phyloP scores from a whole-genome alignment of 1,140 invertebrate genomes.

The Philopotamus ludificatus region DNA sequence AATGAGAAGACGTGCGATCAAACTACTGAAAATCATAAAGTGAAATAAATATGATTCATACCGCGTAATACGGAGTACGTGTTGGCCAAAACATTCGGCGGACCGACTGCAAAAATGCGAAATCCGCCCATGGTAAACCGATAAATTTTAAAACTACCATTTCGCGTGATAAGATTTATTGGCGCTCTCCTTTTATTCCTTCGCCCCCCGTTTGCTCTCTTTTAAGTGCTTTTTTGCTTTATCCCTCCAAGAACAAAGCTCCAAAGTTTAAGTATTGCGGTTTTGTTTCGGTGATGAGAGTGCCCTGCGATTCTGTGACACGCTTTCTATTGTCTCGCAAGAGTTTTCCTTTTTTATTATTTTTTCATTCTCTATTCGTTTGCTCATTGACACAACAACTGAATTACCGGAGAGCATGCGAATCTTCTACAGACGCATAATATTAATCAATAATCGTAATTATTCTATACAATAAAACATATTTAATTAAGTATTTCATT shows the following conservation, averaged over 20 bases:
- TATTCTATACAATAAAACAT: no score
- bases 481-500: no score
- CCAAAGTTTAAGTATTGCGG: constrained; percentile 10
- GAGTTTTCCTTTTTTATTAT: constrained; percentile 2
- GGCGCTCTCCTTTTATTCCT: constrained; percentile 12
- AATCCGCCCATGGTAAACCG: constrained; percentile 6
- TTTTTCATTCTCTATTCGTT: no score
- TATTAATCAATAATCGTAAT: no score
- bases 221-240: constrained; percentile 23
- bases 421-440: no score
- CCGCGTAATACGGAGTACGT: no score
- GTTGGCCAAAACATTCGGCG: background rate
- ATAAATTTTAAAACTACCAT: constrained; percentile 31
- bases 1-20: no score
- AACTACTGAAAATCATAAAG: no score
- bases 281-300: constrained; percentile 2
- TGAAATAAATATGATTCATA: no score
- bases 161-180: constrained; percentile 20
- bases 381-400: no score
- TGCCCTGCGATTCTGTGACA: background rate
- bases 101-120: background rate
- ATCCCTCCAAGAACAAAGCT: constrained; percentile 17
- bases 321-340: background rate
- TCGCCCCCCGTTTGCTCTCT: constrained; percentile 9
- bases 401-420: no score